Base-by-base conservation (phyloP, 2,797 vertebrate species). In the Austrolebias charrua region DNA sequence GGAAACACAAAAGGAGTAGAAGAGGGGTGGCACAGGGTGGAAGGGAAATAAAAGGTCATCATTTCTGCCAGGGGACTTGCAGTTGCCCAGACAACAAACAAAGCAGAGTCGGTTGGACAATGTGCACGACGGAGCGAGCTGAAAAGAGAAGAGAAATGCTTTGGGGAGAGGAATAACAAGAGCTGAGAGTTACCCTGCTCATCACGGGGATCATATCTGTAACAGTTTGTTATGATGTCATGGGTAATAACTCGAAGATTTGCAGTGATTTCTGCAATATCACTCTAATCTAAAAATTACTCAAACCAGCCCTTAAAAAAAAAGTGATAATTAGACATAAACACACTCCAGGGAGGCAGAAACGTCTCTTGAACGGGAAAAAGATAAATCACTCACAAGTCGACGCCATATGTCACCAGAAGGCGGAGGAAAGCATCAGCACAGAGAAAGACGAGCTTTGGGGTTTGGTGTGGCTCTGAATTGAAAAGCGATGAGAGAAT, bases 11-110 rank as follows among this genome's bases (percentile, higher is more conserved):
- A 64, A 38, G 55, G 38, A 71, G 55, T 31, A 60, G 42, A 57
- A 56, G 58, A 64, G 45, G 69, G 42, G 33, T 45, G 4, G 60
- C 64, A 48, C 4, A 4, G 42, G 46, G 33, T 66, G 57, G 67
- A 76, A 68, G 78, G 59, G 60, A 78, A 78, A 84, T 73, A 83
- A 86, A 86, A 82, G 86, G 79, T 87, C 79, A 82, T 79, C 79
- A 86, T 87, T 85, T 87, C 81, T 87, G 82, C 86, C 78, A 77
- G 75, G 82, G 88, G 88, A 86, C 80, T 77, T 79, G 83, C 79
- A 65, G 91, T 94, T 92, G 83, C 92, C 90, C 51, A 4, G 91
- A 87, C 88, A 76, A 93, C 92, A 64, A 82, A 88, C 88, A 93
- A 92, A 90, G 89, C 86, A 82, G 58, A 75, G 81, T 75, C 75